Percentiles rank a stretch among this genome's conserved stretches.
phyloP scores from a whole-genome alignment of 2,113 vertebrate species.

The Chamaetylas fuelleborni region DNA sequence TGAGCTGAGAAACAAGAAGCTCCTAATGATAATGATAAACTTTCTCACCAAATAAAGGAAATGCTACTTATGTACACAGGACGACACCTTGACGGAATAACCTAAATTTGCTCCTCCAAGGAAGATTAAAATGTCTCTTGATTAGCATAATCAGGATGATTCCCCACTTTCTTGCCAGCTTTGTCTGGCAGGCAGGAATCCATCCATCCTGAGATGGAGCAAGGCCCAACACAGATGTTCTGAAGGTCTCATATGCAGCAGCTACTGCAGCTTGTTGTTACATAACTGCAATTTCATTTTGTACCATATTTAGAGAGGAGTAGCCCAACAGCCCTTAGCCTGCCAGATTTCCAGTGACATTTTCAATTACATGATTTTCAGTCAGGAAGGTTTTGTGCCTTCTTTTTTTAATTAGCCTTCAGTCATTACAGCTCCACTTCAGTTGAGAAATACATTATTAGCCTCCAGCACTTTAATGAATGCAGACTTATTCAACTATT shows the following conservation, averaged over 20 bases:
- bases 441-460: slow-evolving; percentile 17
- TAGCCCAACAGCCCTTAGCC: neutral
- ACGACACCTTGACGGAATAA: no score
- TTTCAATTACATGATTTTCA: neutral
- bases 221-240: slow-evolving; percentile 54
- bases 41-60: neutral
- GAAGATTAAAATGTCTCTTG: neutral
- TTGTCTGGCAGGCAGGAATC: slow-evolving; percentile 40
- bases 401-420: neutral
- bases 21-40: neutral
- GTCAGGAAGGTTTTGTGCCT: neutral
- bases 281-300: slow-evolving; percentile 14
- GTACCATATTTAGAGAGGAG: slow-evolving; percentile 42
- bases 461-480: neutral
- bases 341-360: slow-evolving; percentile 36
- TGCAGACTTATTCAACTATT: neutral
- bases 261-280: slow-evolving; percentile 9
- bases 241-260: slow-evolving; percentile 14
- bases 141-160: neutral
- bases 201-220: slow-evolving; percentile 13
- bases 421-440: neutral
- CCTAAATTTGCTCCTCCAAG: neutral
- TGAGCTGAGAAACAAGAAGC: neutral
- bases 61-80: neutral
- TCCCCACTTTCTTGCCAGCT: slow-evolving; percentile 23